Evolutionary conservation across 1,140 invertebrate genomes (phyloP).

Genomic region (Trichoplusia ni): DNA sequence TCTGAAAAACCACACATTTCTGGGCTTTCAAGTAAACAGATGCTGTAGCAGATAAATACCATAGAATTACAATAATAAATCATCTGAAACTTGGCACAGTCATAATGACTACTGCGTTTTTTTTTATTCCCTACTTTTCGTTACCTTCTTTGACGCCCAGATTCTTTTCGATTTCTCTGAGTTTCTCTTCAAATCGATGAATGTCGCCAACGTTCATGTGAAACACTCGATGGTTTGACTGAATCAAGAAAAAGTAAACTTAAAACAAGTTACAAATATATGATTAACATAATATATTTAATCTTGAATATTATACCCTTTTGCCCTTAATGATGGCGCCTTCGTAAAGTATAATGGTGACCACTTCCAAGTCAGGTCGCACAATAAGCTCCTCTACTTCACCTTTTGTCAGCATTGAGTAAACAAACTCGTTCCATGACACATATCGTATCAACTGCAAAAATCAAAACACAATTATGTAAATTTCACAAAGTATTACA

Average conservation of each 20-base stretch:
- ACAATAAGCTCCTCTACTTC: conserved; percentile 95
- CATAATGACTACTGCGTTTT: neutral
- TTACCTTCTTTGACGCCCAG: conserved; percentile 89
- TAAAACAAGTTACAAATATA: neutral
- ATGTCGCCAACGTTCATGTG: conserved; percentile 93
- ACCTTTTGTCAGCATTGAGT: conserved; percentile 95
- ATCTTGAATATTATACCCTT: conserved; percentile 72
- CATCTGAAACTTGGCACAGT: too few relatives aligned
- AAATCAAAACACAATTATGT: conserved; percentile 25
- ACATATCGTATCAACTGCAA: conserved; percentile 85
- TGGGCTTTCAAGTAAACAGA: too few relatives aligned
- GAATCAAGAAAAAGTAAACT: conserved; percentile 22
- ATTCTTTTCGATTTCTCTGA: conserved; percentile 90
- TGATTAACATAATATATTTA: neutral
- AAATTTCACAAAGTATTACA: neutral
- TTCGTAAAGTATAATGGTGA: conserved; percentile 91
- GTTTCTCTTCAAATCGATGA: conserved; percentile 92
- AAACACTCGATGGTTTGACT: conserved; percentile 85
- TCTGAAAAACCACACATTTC: too few relatives aligned
- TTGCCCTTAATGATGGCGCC: conserved; percentile 94
- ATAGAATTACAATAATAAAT: too few relatives aligned
- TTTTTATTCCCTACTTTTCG: neutral
- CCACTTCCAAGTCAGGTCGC: conserved; percentile 90
- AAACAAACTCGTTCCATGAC: conserved; percentile 97
- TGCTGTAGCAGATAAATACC: too few relatives aligned